Base-by-base conservation (phyloP, 2,888 invertebrate genomes). In the Macropis europaea region DNA sequence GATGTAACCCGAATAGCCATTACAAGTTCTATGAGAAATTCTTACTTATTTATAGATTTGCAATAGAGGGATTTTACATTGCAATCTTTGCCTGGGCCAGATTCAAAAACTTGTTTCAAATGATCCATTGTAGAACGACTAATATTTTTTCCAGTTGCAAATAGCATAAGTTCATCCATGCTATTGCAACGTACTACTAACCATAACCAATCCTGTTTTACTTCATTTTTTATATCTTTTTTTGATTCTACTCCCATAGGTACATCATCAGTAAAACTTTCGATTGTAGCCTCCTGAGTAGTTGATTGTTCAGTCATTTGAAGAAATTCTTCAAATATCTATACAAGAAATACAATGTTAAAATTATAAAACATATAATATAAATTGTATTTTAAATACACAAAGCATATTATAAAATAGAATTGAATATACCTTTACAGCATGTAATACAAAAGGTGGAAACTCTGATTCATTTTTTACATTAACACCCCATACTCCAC, bases 41-140 rank as follows among this genome's bases (percentile, higher is more conserved):
- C 84, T 83, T 83, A 90, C 90, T 85, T 90, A 45, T 84, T 76
- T 11, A 87, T 80, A 2, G 86, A 85, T 75, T 89, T 90, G 73
- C 89, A 89, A 63, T 90, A 89, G n/a, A 90, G 79, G 15, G 90
- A 90, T 61, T 89, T 90, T 1, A 90, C 88, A 57, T 89, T 90
- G 70, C 88, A 88, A 72, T 88, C 83, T 56, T 86, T 89, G 57
- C 90, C 90, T 2, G 84, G 54, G 11, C 89, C 89, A 52, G 66
- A 79, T 63, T 88, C 87, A 54, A 84, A 90, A 2, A 86, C 80
- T 32, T 86, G 83, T 54, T 87, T 89, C 47, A 90, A 81, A 57
- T 80, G 84, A 50, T 89, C 87, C 87, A 89, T 88, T 2, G 87
- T 83, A 7, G 67, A 52, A 2, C 82, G 77, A 70, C 64, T 83